Evolutionary conservation across 2,113 vertebrate species (phyloP).

Genomic region (Ranitomeya imitator): DNA sequence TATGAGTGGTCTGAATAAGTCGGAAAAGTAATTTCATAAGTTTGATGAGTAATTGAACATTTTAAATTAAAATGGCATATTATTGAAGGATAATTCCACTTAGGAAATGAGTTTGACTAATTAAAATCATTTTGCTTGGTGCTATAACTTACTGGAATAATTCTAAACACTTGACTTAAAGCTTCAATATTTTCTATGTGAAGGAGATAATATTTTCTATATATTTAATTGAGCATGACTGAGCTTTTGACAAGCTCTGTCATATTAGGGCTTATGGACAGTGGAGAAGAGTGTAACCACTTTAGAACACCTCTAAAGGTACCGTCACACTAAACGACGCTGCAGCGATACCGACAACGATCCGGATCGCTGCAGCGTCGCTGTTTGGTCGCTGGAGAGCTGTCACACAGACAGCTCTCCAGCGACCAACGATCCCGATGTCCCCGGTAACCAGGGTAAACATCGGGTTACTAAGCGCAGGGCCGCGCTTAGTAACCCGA

Average conservation of each 20-base stretch:
- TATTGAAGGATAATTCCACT: conserved; percentile 12
- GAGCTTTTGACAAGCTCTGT: neutral
- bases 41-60: neutral
- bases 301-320: neutral
- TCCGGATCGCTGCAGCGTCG: no score
- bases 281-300: neutral
- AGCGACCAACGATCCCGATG: no score
- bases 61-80: neutral
- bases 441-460: no score
- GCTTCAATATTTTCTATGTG: neutral
- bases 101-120: conserved; percentile 24
- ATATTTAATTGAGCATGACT: neutral
- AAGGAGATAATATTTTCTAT: neutral
- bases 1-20: neutral
- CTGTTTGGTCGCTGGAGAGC: no score
- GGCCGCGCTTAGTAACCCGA: no score
- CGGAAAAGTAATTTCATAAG: conserved; percentile 19
- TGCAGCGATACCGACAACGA: no score
- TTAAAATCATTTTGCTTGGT: neutral
- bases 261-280: neutral
- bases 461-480: no score
- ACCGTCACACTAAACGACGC: no score
- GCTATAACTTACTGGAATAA: neutral
- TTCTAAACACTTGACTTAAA: neutral
- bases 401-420: no score